Conservation (phyloP, 2,113 vertebrate species). For the Alligator mississippiensis region DNA sequence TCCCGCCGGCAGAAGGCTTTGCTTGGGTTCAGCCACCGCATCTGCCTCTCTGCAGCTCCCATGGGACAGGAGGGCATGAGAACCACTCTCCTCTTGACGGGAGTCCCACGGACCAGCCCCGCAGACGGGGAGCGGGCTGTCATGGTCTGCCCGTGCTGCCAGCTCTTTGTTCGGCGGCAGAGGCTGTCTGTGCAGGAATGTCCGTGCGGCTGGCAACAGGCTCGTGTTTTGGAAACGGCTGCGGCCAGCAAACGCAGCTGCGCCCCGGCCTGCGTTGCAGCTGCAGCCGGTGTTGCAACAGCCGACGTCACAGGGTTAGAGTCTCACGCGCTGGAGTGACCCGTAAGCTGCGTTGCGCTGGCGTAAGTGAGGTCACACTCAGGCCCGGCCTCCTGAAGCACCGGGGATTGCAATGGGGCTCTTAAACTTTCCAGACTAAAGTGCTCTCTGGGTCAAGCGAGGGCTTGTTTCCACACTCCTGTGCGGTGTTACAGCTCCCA, state of each 20-base stretch:
- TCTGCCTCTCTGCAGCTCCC: constrained; percentile 38
- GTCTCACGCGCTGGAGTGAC: background rate
- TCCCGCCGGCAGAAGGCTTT: constrained; percentile 30
- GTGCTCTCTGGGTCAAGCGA: background rate
- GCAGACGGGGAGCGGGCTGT: accelerated
- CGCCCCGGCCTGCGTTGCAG: background rate
- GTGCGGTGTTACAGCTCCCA: background rate
- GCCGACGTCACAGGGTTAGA: background rate
- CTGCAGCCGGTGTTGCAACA: background rate
- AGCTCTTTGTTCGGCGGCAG: background rate
- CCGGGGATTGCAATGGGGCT: background rate
- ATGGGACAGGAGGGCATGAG: background rate
- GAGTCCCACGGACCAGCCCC: accelerated
- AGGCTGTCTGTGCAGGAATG: background rate
- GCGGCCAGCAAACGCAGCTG: background rate
- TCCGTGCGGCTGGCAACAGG: background rate
- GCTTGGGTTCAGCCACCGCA: constrained; percentile 59
- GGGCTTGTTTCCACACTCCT: accelerated
- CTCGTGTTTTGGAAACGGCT: background rate
- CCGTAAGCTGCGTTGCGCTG: background rate
- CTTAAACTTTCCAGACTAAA: background rate
- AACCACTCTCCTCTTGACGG: background rate
- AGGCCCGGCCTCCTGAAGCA: background rate
- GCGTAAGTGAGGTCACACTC: background rate
- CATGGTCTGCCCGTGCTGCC: background rate